Base-by-base conservation (phyloP, 2,113 vertebrate species). In the Caranx ignobilis region DNA sequence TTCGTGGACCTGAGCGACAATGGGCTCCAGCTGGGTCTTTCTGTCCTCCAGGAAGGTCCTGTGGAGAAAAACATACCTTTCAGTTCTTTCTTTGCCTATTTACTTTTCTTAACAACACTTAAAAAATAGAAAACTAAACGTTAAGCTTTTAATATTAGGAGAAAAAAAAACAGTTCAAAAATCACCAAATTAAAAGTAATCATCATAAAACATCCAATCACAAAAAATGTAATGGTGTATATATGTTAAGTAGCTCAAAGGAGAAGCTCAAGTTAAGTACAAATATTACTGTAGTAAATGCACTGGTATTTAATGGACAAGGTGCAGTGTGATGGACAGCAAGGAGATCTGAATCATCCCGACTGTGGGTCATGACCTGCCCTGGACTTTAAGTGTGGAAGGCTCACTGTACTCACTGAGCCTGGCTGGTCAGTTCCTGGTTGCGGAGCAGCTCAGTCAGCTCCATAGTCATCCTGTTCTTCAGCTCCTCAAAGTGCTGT, bases 1-100 rank as follows among this genome's bases (percentile, higher is more conserved):
- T 0, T 85, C 83, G 68, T 91, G 88, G 59, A 94, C 2, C 62
- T 91, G 67, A 41, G 75, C 0, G 1, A 79, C 60, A 63, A 93
- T 5, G 37, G 93, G 89, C 81, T 92, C 78, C 68, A 95, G 71
- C 54, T 92, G 81, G 11, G 71, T 21, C 11, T 34, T 89, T 1
- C n/a, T 75, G 1, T 84, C 87, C 19, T 87, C 59, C n/a, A 92
- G 2, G 81, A 91, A 78, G 43, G 79, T 54, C 82, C 94, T 95
- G 84, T 47, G n/a, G 34, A 5, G 26, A 11, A 48, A 18, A 55
- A 41, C 6, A 34, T 2, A 2, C 34, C 43, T 41, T 43, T 31
- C 13, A 41, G 6, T 68, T 5, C 2, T 13, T 37, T 5, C 15
- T 67, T n/a, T 34, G 6, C 47, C 21, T n/a, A 8, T 52, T 52